phyloP scores from a whole-genome alignment of 2,888 invertebrate species.

The Clusia tigrina region DNA sequence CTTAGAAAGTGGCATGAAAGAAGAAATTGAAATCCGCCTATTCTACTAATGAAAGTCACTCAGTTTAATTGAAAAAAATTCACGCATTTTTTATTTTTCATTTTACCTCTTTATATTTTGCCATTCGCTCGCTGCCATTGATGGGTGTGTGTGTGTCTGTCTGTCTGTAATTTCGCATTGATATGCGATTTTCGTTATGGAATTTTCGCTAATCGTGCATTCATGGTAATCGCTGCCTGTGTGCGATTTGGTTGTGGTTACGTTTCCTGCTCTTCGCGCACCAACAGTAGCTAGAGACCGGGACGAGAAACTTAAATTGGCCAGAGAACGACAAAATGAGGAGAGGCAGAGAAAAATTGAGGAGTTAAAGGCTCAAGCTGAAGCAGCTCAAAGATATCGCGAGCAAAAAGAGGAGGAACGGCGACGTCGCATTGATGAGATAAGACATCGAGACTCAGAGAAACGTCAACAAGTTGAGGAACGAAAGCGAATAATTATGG shows the following conservation, averaged over 20 bases:
- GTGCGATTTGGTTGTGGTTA: background rate
- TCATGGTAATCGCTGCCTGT: background rate
- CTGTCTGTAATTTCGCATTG: background rate
- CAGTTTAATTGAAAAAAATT: background rate
- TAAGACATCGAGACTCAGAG: constrained; percentile 79
- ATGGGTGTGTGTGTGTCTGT: no score
- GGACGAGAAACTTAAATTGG: constrained; percentile 75
- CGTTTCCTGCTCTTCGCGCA: background rate
- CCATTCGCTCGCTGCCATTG: background rate
- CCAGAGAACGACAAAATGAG: constrained; percentile 88
- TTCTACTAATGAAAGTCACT: background rate
- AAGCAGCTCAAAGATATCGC: constrained; percentile 87
- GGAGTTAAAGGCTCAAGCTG: constrained; percentile 87
- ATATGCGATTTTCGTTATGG: constrained; percentile 4
- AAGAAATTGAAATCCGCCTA: background rate
- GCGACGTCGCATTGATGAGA: constrained; percentile 81
- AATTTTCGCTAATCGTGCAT: background rate
- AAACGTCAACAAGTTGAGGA: constrained; percentile 81
- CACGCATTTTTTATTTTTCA: background rate
- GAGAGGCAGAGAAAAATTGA: constrained; percentile 88
- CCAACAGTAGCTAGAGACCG: constrained; percentile 65
- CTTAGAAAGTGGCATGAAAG: background rate
- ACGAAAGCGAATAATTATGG: constrained; percentile 86
- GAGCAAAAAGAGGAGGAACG: constrained; percentile 89
- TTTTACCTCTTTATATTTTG: background rate